Evolutionary conservation across 2,797 vertebrate species (phyloP), one percentile per base, ranked within the genome.

Genomic region (Amazona ochrocephala): DNA sequence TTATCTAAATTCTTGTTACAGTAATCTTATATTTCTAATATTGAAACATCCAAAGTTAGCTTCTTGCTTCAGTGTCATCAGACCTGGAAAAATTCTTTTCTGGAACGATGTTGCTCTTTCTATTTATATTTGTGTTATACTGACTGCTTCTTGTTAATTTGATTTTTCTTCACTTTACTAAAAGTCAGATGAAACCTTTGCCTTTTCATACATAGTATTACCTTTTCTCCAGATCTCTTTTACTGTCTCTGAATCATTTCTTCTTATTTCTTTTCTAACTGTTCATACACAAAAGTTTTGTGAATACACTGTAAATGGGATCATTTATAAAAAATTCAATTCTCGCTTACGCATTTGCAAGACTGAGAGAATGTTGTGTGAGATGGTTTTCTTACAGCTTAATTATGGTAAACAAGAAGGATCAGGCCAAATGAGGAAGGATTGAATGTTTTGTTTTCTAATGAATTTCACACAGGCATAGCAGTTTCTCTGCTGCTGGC

Each of bases 381-480:
- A 90, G 73, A 83, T 32, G 19, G n/a, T 80, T 96, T 90, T 54
- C 71, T 90, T 94, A 41, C 84, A 84, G 84, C 45, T 90, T 89
- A 86, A 92, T 93, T 92, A 92, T 65, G 30, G 78, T 68, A 91
- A 96, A 81, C 29, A 89, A 81, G 67, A 91, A 77, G 73, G 61
- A 94, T 86, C 45, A 82, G 42, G 30, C 70, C 91, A 95, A 94
- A 93, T 91, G 72, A 94, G 95, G 86, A 93, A 96, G 83, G 70
- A 87, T 22, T 20, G 90, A 95, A 92, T 93, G 90, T 85, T 96
- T 96, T 88, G 71, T 92, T 97, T 97, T 94, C 93, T 93, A 97
- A 96, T 92, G 94, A 94, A 73, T 95, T 96, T 96, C 96, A 94
- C 94, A 94, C 84, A 96, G 95, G 84, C 6, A 9, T 84, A 94